Evolutionary conservation across 2,888 invertebrate genomes (phyloP).

Genomic region (Caprella mutica): DNA sequence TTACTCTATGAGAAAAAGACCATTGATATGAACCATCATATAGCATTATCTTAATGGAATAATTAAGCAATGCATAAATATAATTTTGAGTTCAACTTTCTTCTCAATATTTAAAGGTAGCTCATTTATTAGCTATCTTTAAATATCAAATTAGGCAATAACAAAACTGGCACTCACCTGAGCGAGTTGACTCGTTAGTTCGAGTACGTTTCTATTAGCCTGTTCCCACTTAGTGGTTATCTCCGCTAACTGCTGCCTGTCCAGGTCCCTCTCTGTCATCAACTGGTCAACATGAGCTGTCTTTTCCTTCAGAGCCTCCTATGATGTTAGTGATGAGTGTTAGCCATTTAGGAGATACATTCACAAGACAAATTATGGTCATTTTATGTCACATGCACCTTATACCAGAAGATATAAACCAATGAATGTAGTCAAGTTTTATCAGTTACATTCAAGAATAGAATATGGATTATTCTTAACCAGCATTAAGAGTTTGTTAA

Average conservation of each 20-base stretch:
- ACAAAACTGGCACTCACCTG: slow-evolving; percentile 17
- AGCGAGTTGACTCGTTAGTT: slow-evolving; percentile 23
- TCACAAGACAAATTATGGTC: no score
- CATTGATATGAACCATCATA: background rate
- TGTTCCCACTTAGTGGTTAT: slow-evolving; percentile 69
- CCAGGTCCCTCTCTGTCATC: slow-evolving; percentile 79
- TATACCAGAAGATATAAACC: no score
- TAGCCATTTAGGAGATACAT: no score
- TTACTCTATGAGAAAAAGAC: background rate
- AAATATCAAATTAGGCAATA: background rate
- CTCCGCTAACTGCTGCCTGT: slow-evolving; percentile 75
- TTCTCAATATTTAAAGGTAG: background rate
- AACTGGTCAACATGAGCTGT: slow-evolving; percentile 87
- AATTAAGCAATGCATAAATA: no score
- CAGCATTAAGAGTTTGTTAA: no score
- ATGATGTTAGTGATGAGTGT: slow-evolving; percentile 31
- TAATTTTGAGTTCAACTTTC: background rate
- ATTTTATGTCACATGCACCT: no score
- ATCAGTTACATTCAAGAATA: no score
- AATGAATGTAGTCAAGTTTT: no score
- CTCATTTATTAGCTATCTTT: background rate
- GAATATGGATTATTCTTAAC: no score
- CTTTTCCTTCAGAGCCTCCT: slow-evolving; percentile 87
- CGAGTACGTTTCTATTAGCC: slow-evolving; percentile 38
- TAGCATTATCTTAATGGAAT: no score